phyloP scores from a whole-genome alignment of 2,888 invertebrate species.

The Spisula subtruncata region DNA sequence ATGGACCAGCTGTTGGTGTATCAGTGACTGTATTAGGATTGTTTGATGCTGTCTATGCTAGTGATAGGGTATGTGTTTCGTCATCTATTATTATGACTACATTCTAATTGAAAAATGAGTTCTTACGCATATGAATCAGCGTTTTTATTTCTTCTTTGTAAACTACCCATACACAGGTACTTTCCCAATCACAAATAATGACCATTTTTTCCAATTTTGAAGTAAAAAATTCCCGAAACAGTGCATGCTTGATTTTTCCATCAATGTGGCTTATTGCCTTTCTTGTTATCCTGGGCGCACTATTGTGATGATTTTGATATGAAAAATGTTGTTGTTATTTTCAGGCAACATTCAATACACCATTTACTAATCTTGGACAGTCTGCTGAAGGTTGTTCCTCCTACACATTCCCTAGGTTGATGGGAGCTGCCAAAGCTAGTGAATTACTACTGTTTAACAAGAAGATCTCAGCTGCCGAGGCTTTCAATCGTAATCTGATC shows the following conservation, averaged over 20 bases:
- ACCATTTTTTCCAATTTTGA: too few relatives aligned
- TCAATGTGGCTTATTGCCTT: too few relatives aligned
- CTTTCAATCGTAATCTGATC: conserved; percentile 93
- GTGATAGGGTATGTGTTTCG: conserved; percentile 90
- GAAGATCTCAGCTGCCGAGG: conserved; percentile 94
- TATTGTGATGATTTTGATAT: too few relatives aligned
- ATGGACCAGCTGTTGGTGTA: conserved; percentile 98
- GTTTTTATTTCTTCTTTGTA: too few relatives aligned
- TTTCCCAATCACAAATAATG: too few relatives aligned
- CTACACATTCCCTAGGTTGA: conserved; percentile 93
- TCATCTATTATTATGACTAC: too few relatives aligned
- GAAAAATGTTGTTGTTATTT: neutral
- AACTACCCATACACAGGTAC: too few relatives aligned
- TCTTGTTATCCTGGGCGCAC: too few relatives aligned
- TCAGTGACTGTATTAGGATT: conserved; percentile 94
- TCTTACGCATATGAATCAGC: too few relatives aligned
- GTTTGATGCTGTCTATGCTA: conserved; percentile 96
- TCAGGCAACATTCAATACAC: conserved; percentile 95
- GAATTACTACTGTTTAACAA: conserved; percentile 91
- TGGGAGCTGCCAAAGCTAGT: conserved; percentile 93
- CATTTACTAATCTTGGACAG: conserved; percentile 95
- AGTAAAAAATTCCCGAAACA: too few relatives aligned
- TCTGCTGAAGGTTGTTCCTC: conserved; percentile 97
- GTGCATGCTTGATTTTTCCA: too few relatives aligned
- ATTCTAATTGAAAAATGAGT: too few relatives aligned